Base-by-base conservation (phyloP, 1,140 invertebrate species). In the Zaprionus tsacasi region DNA sequence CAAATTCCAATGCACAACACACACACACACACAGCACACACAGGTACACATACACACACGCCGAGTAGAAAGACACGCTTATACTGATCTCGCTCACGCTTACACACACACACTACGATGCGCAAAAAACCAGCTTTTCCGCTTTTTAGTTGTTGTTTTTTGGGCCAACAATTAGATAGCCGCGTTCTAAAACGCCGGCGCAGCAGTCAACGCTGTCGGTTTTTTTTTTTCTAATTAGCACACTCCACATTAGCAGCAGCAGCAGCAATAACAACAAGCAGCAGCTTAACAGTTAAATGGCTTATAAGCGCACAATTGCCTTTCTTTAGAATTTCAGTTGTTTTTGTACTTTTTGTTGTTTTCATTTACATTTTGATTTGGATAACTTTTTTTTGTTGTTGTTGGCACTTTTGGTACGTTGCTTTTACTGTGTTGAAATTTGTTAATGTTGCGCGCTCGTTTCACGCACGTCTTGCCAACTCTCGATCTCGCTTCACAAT, bases 1-100 rank as follows among this genome's bases (percentile, higher is more conserved):
- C 78, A 81, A 79, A 85, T 81, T 89, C 85, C 86, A 83, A 85
- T 89, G 76, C 81, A 89, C 71, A 81, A 56, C 81, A 89, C 71
- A 81, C 48, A 72, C 56, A 68, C 17, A 70, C 71, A 55, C 66
- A 54, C 5, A 7, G 33, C 33, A 63, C 57, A 68, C 64, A 67
- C 15, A 50, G 33, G 33, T 21, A 63, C 57, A 68, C 64, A 67
- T 11, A 56, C 38, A 36, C 52, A 60, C 48, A 30, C n/a, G n/a
- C 17, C 11, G 21, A 52, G 48, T 43, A n/a, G 40, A 50, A 50
- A 25, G 3, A 50, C 45, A 50, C 45, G 27, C 52, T 55, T 55
- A 15, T 45, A 8, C 60, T 36, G 48, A 54, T 65, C 50, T 65
- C 63, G 54, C 61, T 65, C 17, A 27, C 56, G 33, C 35, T 17